phyloP scores from a whole-genome alignment of 2,888 invertebrate genomes.

The Phania funesta region DNA sequence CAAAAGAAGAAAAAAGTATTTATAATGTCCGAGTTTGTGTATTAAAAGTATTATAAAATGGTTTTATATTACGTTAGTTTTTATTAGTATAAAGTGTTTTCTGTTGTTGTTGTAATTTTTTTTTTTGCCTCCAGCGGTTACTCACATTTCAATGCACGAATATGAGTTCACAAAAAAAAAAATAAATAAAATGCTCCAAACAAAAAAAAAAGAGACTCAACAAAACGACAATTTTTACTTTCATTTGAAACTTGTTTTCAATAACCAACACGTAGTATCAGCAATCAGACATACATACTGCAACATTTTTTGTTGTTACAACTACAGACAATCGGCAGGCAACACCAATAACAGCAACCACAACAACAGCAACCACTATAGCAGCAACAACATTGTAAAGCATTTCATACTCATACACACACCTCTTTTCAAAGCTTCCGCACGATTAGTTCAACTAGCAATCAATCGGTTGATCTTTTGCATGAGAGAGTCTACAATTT shows the following conservation, averaged over 20 bases:
- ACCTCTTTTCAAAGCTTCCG: conserved; percentile 53
- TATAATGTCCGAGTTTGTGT: conserved; percentile 18
- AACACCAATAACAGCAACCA: conserved; percentile 3
- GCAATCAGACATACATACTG: conserved; percentile 26
- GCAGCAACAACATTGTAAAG: conserved; percentile 6
- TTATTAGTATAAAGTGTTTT: conserved; percentile 42
- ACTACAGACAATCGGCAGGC: conserved; percentile 17
- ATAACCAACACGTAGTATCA: conserved; percentile 59
- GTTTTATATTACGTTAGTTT: conserved; percentile 62
- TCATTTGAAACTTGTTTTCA: conserved; percentile 77
- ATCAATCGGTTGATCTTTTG: not conserved
- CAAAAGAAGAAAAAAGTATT: not conserved
- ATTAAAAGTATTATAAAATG: conserved; percentile 63
- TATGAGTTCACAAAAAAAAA: conserved; percentile 1
- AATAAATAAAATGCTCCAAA: not conserved
- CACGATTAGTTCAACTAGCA: conserved; percentile 30
- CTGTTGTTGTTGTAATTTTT: not conserved
- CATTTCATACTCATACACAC: not conserved
- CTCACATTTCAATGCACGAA: conserved; percentile 61
- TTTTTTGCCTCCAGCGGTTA: conserved; percentile 48
- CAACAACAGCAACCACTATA: conserved; percentile 20
- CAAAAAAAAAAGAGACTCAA: conserved; percentile 6
- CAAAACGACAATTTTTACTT: conserved; percentile 75
- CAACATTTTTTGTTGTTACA: conserved; percentile 35
- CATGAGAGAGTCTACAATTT: conserved; percentile 13